Conservation (phyloP, 2,797 vertebrate species). For the Coendou prehensilis region DNA sequence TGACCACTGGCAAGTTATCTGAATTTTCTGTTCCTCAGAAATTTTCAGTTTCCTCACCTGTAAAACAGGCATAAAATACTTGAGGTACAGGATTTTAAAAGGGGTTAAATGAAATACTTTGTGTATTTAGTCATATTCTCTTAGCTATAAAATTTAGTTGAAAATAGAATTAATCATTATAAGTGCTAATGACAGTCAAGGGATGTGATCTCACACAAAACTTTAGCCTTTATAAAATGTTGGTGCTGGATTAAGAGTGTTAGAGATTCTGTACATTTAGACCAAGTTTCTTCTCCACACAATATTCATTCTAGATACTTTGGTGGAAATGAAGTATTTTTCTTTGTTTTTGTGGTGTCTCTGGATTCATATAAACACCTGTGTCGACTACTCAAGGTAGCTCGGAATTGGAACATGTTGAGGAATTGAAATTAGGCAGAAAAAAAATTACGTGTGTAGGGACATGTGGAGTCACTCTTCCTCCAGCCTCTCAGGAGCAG, state of each 20-base stretch:
- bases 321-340: not conserved
- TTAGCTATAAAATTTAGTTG: not conserved
- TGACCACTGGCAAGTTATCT: not conserved
- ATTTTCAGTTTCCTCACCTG: constrained; percentile 2
- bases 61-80: not conserved
- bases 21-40: not conserved
- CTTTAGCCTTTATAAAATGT: not conserved
- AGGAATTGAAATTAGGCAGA: not conserved
- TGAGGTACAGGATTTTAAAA: not conserved
- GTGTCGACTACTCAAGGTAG: not conserved
- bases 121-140: not conserved
- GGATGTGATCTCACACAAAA: not conserved
- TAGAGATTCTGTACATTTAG: not conserved
- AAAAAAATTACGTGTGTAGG: not conserved
- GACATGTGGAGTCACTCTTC: not conserved
- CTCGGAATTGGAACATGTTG: not conserved
- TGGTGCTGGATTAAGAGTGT: not conserved
- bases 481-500: fast-evolving
- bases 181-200: not conserved
- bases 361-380: not conserved
- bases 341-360: not conserved
- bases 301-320: not conserved
- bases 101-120: not conserved
- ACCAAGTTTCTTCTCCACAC: not conserved
- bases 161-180: not conserved